Evolutionary conservation across 2,113 vertebrate species (phyloP).

Genomic region (Todiramphus chloris): DNA sequence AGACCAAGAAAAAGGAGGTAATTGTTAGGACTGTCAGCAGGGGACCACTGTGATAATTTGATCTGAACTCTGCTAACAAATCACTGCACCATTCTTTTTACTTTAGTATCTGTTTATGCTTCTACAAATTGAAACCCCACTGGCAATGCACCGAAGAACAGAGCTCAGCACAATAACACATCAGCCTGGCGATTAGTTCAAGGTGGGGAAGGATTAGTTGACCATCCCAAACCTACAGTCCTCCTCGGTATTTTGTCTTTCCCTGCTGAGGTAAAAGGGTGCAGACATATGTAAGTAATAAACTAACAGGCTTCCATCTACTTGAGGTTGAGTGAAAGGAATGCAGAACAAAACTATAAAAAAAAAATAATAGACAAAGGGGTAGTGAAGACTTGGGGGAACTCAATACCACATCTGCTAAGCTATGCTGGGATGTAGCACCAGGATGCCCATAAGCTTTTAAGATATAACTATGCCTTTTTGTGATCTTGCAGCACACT

Average conservation of each 20-base stretch:
- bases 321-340: conserved; percentile 91
- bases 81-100: conserved; percentile 90
- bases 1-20: conserved; percentile 79
- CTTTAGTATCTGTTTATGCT: conserved; percentile 99
- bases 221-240: conserved; percentile 84
- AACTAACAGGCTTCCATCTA: conserved; percentile 92
- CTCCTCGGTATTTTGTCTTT: conserved; percentile 95
- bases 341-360: conserved; percentile 99
- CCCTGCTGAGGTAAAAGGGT: conserved; percentile 92
- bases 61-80: conserved; percentile 98
- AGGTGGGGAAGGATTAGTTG: conserved; percentile 96
- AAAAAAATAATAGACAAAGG: conserved; percentile 90
- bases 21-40: conserved; percentile 91
- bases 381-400: conserved; percentile 74
- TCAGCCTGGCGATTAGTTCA: conserved; percentile 96
- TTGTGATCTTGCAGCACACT: conserved; percentile 78
- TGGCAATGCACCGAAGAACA: conserved; percentile 82
- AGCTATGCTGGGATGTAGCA: conserved; percentile 51
- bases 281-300: conserved; percentile 99
- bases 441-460: conserved; percentile 67
- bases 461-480: conserved; percentile 74
- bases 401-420: conserved; percentile 82
- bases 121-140: conserved; percentile 99
- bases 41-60: conserved; percentile 96
- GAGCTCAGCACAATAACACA: conserved; percentile 82